Evolutionary conservation across 2,113 vertebrate genomes (phyloP).

Genomic region (Pampusana beccarii): DNA sequence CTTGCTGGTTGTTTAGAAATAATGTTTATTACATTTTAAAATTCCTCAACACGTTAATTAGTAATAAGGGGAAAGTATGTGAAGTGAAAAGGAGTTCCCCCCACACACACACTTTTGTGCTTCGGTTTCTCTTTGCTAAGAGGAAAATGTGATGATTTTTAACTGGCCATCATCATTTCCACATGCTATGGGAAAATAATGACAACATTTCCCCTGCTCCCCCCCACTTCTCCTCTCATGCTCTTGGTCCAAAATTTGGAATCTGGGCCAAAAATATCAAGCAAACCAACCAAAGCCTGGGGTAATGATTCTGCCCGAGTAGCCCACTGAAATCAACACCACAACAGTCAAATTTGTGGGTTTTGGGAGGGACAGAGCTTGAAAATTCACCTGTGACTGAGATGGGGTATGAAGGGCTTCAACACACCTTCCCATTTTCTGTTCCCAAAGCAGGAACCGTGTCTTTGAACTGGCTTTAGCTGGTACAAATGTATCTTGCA

Average conservation of each 20-base stretch:
- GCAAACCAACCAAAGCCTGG: background rate
- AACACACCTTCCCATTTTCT: background rate
- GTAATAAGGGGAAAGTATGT: background rate
- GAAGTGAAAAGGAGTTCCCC: constrained; percentile 6
- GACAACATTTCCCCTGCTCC: no score
- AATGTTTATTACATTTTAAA: constrained; percentile 61
- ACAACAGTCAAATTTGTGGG: background rate
- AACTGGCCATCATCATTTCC: background rate
- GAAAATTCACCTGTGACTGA: accelerated
- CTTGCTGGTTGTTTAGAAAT: constrained; percentile 49
- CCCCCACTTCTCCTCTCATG: background rate
- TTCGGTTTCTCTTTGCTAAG: background rate
- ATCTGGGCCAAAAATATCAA: background rate
- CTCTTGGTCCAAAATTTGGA: background rate
- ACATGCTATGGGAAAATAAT: background rate
- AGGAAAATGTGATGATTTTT: background rate
- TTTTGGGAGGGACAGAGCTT: background rate
- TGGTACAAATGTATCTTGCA: background rate
- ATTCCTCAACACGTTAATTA: constrained; percentile 53
- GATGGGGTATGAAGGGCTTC: background rate
- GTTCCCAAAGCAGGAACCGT: background rate
- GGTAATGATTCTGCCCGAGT: background rate
- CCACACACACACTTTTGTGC: background rate
- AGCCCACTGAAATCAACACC: background rate
- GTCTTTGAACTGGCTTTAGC: background rate